Base-by-base conservation (phyloP, 2,888 invertebrate genomes). In the Lithodes maja region DNA sequence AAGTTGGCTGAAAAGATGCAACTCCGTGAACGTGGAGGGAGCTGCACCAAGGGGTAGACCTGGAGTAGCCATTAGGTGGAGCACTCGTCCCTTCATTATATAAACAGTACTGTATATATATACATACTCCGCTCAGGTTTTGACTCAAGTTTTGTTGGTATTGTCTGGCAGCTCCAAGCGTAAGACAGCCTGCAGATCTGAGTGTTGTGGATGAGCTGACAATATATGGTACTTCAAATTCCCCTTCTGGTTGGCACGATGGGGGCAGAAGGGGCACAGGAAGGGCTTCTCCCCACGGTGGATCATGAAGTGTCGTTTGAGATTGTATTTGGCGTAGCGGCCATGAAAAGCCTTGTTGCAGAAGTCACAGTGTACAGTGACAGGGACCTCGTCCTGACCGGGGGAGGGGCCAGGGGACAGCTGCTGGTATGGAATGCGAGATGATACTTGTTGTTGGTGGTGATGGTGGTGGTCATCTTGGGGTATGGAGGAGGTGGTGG, bases 261-360 rank as follows among this genome's bases (percentile, higher is more conserved):
- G 87, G 71, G 87, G 82, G 79, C 90, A 90, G 55, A 75, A 85
- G 52, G 87, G 85, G 49, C 90, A 90, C 78, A 82, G 15, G 74
- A 87, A 90, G 50, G 90, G 90, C 77, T 90, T 90, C 82, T 90
- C 90, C 9, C 90, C 90, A 75, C 87, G 87, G 78, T 90, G 90
- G 68, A 90, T 87, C 82, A 90, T 86, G 61, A 87, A 77, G 78
- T 90, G 90, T 7, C 90, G 81, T 83, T 90, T 90, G 77, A 90
- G 77, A 75, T 90, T 90, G 78, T 87, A 90, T 74, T 90, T 90
- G 80, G 83, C 85, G 33, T 89, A 87, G 7, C 86, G 75, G 52
- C 91, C 91, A 55, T 78, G 81, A 68, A 90, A 90, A 54, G 85
- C 68, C 50, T 84, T 86, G 84, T 84, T 78, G 68, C 90, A 90